A percentile compares a stretch with the other conserved stretches of the same genome.
Conservation (phyloP, 2,888 invertebrate species). For the Yponomeuta evonymella region DNA sequence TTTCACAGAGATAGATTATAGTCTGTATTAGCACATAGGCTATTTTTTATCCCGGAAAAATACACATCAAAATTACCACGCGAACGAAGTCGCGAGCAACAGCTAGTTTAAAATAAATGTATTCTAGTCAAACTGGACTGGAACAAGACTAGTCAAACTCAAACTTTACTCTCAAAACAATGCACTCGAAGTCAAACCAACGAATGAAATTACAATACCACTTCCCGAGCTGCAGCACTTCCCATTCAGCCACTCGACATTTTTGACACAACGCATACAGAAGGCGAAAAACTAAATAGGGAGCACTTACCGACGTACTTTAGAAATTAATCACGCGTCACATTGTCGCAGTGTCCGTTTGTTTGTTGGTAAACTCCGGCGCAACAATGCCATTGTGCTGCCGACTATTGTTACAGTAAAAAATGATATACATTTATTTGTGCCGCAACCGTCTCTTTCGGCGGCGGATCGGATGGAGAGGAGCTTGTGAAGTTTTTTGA, state of each 20-base stretch:
- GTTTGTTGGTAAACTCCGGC: slow-evolving; percentile 67
- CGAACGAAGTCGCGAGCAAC: too few species aligned
- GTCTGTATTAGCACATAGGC: too few species aligned
- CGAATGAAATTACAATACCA: not conserved
- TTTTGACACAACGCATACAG: slow-evolving; percentile 24
- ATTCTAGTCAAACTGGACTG: not conserved
- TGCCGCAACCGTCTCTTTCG: not conserved
- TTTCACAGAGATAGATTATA: too few species aligned
- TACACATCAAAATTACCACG: too few species aligned
- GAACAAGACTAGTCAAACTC: not conserved
- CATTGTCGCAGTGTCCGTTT: slow-evolving; percentile 38
- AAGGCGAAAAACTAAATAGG: slow-evolving; percentile 27
- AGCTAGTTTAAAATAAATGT: not conserved
- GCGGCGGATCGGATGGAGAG: slow-evolving; percentile 43
- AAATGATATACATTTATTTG: slow-evolving; percentile 25
- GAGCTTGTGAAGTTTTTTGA: slow-evolving; percentile 24
- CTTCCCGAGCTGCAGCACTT: not conserved
- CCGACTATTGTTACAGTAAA: slow-evolving; percentile 20
- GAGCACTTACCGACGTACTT: slow-evolving; percentile 52
- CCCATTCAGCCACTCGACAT: slow-evolving; percentile 23
- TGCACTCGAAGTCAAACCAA: not conserved
- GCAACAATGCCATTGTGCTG: slow-evolving; percentile 45
- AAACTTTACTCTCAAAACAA: not conserved
- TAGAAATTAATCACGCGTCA: slow-evolving; percentile 65
- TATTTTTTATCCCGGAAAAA: too few species aligned